Evolutionary conservation across 2,888 invertebrate genomes (phyloP).

Genomic region (Diarsia mendica): DNA sequence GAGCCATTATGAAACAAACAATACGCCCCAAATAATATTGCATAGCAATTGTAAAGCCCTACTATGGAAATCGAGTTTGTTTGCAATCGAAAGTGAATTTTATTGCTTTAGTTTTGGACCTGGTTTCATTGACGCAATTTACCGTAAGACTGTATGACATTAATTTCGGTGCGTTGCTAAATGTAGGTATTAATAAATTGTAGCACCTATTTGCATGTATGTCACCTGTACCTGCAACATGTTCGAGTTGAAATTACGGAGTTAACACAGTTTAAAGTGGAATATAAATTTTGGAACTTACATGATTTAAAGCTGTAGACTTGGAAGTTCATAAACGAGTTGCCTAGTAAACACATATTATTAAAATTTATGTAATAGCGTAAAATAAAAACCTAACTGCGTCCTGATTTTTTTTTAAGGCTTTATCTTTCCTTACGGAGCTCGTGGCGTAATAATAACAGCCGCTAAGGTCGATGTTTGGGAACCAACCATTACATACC

Average conservation of each 20-base stretch:
- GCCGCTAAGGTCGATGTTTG: no score
- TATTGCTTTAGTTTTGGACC: slow-evolving; percentile 57
- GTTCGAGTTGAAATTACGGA: slow-evolving; percentile 24
- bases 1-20: slow-evolving; percentile 70
- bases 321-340: slow-evolving; percentile 15
- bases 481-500: no score
- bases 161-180: slow-evolving; percentile 50
- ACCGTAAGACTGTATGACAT: slow-evolving; percentile 36
- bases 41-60: slow-evolving; percentile 66
- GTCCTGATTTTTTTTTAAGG: background rate
- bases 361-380: background rate
- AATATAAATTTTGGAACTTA: slow-evolving; percentile 20
- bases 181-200: slow-evolving; percentile 57
- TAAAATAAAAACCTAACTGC: background rate
- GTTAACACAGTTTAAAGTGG: slow-evolving; percentile 38
- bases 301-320: slow-evolving; percentile 3
- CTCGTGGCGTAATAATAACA: no score
- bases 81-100: slow-evolving; percentile 66
- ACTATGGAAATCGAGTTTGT: slow-evolving; percentile 66
- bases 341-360: slow-evolving; percentile 11
- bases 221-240: slow-evolving; percentile 48
- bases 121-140: slow-evolving; percentile 62
- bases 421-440: no score
- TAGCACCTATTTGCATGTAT: slow-evolving; percentile 53
- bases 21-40: slow-evolving; percentile 65